Base-by-base conservation (phyloP, 2,113 vertebrate genomes). In the Paradisaea rubra region DNA sequence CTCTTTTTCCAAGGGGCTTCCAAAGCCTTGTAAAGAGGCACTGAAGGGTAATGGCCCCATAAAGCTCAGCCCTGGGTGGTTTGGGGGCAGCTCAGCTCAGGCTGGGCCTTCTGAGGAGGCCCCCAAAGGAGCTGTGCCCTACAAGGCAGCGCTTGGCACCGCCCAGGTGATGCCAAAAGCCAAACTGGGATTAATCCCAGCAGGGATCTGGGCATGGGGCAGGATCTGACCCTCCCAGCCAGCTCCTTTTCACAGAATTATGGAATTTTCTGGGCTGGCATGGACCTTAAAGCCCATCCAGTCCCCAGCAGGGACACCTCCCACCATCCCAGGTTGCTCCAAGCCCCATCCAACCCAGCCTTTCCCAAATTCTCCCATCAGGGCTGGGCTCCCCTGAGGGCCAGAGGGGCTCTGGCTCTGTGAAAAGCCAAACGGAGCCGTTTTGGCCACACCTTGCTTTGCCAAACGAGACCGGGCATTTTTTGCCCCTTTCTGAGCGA, bases 321-420 rank as follows among this genome's bases (percentile, higher is more conserved):
- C 31, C 57, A 27, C 21, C 12, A 5, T 0, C 10, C n/a, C 66
- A 49, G 57, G 11, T 2, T 10, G 20, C 42, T 88, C 35, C 65
- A 41, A 39, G 20, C 39, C 17, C 17, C 8, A 1, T 35, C 41
- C 35, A 8, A 4, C 2, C 27, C 69, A 49, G 6, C 52, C 13
- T 30, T 20, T 9, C 45, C 84, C 90, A 31, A 35, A n/a, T 4
- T 3, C 56, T 54, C 3, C 45, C 1, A 0, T 0, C 2, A 2
- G 42, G 20, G 47, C 44, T 19, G 78, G 28, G 66, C 8, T 68
- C 6, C 33, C 31, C 47, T 2, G 11, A 49, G 44, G 49, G 41
- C 30, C 2, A 0, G 49, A 4, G 30, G n/a, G 35, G n/a, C 8
- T 63, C 37, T 47, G 79, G 35, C 50, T 57, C 7, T 2, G 15